These are phyloP conservation scores for Tachuris rubrigastra DNA, from an alignment of 2,113 vertebrate genomes.

Conservation along the genomic window DNA sequence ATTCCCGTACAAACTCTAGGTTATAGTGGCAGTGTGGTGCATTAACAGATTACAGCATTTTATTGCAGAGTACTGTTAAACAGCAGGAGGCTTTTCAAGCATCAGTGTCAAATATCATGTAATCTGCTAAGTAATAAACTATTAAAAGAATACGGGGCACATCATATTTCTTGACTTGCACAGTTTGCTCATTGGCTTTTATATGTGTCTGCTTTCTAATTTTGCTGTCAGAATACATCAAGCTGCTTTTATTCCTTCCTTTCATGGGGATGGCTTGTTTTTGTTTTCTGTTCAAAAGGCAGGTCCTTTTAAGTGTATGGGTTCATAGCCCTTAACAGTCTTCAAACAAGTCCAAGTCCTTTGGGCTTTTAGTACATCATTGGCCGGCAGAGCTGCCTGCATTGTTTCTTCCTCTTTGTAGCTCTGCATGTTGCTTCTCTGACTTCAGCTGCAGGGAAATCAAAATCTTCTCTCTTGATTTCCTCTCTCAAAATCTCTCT, in stretches of 20 bases:
- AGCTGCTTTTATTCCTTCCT: conserved; percentile 9
- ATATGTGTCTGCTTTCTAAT: conserved; percentile 6
- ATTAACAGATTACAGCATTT: background rate
- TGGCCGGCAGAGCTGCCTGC: background rate
- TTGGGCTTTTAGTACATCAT: background rate
- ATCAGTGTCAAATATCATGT: conserved; percentile 14
- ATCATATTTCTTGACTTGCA: conserved; percentile 8
- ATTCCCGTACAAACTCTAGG: background rate
- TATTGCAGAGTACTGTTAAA: background rate
- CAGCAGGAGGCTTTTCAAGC: conserved; percentile 14
- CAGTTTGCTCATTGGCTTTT: conserved; percentile 19
- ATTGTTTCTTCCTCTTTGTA: background rate
- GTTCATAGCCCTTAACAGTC: background rate
- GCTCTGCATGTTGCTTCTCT: background rate
- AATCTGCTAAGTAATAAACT: conserved; percentile 24
- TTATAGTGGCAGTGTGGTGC: background rate
- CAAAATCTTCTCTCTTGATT: background rate
- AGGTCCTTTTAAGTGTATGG: background rate
- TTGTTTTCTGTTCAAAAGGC: background rate
- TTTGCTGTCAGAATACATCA: background rate
- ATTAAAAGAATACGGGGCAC: background rate
- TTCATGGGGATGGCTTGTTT: background rate
- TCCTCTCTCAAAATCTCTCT: too few relatives aligned
- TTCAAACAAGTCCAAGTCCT: conserved; percentile 10
- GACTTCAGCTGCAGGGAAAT: background rate